Evolutionary conservation across 2,113 vertebrate species (phyloP).

Genomic region (Ursus arctos): DNA sequence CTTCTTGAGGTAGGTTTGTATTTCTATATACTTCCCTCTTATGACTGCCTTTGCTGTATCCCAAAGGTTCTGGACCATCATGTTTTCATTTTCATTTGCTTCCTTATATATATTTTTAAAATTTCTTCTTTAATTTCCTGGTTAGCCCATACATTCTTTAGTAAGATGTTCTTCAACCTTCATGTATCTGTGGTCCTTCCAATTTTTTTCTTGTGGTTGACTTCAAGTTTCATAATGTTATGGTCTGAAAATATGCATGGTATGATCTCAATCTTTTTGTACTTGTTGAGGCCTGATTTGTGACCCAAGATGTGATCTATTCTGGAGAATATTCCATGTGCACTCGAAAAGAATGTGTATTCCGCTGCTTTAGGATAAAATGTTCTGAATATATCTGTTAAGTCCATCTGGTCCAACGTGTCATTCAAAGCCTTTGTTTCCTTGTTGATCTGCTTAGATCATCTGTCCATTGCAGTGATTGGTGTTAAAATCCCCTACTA

Average conservation of each 20-base stretch:
- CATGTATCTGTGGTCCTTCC: neutral
- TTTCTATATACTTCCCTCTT: neutral
- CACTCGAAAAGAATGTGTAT: too few relatives aligned
- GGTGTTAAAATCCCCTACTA: too few relatives aligned
- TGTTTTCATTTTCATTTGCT: neutral
- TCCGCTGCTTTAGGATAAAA: too few relatives aligned
- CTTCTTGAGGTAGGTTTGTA: neutral
- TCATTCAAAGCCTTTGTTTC: too few relatives aligned
- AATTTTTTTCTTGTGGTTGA: neutral
- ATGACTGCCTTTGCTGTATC: neutral
- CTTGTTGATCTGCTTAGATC: too few relatives aligned
- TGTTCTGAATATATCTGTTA: too few relatives aligned
- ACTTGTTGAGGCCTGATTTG: neutral
- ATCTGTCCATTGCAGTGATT: too few relatives aligned
- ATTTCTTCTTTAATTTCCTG: neutral
- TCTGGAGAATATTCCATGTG: too few relatives aligned
- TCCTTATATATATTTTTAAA: neutral
- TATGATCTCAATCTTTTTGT: neutral
- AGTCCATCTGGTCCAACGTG: too few relatives aligned
- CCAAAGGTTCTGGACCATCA: neutral
- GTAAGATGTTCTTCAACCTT: neutral
- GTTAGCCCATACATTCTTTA: neutral
- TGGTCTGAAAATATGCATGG: neutral
- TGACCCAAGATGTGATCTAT: neutral
- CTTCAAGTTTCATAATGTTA: neutral